A percentile compares a stretch with the other conserved stretches of the same genome.
Conservation (phyloP, 1,140 invertebrate species). For the Zaprionus ornatus region DNA sequence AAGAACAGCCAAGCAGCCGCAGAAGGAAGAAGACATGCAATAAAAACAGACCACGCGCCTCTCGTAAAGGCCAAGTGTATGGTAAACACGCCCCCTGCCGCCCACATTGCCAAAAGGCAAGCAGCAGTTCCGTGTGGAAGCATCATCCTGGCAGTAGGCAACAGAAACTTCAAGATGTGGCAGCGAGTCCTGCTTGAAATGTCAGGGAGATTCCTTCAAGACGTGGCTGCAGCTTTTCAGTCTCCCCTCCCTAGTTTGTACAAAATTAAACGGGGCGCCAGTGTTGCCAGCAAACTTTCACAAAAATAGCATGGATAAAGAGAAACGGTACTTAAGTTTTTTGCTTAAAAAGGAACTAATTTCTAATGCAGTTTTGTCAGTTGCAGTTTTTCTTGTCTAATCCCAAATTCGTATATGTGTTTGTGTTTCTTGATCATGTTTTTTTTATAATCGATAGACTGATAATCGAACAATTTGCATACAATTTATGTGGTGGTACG, state of each 20-base stretch:
- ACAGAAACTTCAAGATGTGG: no score
- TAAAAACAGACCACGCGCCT: slow-evolving; percentile 35
- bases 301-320: no score
- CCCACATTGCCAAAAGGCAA: slow-evolving; percentile 37
- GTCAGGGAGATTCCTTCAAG: background rate
- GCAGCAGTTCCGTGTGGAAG: background rate
- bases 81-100: slow-evolving; percentile 49
- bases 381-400: no score
- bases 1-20: slow-evolving; percentile 21
- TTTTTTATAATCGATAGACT: no score
- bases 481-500: no score
- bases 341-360: no score
- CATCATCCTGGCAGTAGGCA: background rate
- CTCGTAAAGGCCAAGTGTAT: slow-evolving; percentile 68
- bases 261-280: background rate
- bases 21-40: slow-evolving; percentile 43
- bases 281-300: no score
- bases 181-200: background rate
- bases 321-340: no score
- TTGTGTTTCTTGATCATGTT: no score
- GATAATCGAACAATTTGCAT: no score
- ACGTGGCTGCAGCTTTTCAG: background rate
- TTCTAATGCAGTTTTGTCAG: no score
- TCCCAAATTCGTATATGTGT: no score
- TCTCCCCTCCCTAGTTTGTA: background rate